Base-by-base conservation (phyloP, 2,797 vertebrate species). In the Hephaestus fuliginosus region DNA sequence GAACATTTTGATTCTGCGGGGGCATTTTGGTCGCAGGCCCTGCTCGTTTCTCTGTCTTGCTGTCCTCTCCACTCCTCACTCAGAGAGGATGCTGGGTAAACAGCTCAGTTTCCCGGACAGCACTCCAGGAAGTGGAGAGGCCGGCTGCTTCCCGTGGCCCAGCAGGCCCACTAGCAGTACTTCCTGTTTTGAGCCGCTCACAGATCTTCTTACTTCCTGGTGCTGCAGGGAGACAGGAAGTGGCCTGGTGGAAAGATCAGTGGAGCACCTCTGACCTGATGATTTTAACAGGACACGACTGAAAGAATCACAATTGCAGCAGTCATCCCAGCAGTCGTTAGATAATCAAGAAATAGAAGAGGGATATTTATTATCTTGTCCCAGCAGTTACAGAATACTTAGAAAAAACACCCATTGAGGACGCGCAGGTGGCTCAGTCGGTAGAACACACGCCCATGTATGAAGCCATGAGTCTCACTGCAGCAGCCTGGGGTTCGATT, bases 161-260 rank as follows among this genome's bases (percentile, higher is more conserved):
- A 77, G 89, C 56, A 36, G 88, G 63, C 64, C 57, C 51, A 56
- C 70, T 65, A 87, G 77, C 88, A 63, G 79, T 15, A 71, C 90
- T 93, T 96, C 95, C 96, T 96, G 95, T 96, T 96, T 92, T 91
- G 76, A 58, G 76, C 70, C 5, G 1, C 48, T 79, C 74, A 36
- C 84, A 60, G 83, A 72, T 90, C 72, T 8, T 83, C 78, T 83
- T 65, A 78, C 88, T 92, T 94, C 93, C 94, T 86, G 77, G 85
- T 76, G 70, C 77, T 85, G 78, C 30, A 90, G 77, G 81, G 81
- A 84, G 64, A 75, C 83, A 78, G 94, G 93, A 95, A 93, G 86
- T 39, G 8, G 46, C 43, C 81, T 57, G 84, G 49, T 86, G 9
- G 69, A 89, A 22, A 33, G 64, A 90, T 90, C 91, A 81, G 75